These are phyloP conservation scores for Himalopsyche tibetana DNA, from an alignment of 2,888 invertebrate genomes.

Conservation along the genomic window DNA sequence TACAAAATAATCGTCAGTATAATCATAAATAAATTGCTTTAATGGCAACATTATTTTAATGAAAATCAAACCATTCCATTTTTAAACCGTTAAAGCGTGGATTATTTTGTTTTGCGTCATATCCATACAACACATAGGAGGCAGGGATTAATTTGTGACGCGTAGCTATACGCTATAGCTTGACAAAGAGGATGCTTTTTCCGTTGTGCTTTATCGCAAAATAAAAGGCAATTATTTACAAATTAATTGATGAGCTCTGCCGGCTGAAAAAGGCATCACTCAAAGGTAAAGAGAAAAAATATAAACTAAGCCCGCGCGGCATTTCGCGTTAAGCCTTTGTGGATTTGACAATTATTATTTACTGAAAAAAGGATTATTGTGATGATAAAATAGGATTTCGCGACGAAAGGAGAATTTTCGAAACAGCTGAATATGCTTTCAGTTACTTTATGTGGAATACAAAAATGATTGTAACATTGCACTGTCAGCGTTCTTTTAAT, in stretches of 20 bases:
- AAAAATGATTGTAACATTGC: too few species aligned
- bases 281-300: constrained; percentile 10
- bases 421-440: too few species aligned
- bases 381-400: background rate
- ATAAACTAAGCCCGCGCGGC: background rate
- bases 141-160: constrained; percentile 10
- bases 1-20: too few species aligned
- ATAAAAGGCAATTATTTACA: constrained; percentile 31
- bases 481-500: too few species aligned
- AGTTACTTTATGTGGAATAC: too few species aligned
- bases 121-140: background rate
- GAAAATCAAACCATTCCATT: background rate
- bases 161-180: background rate
- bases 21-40: too few species aligned
- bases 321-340: constrained; percentile 23
- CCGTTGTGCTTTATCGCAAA: background rate
- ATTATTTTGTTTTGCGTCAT: background rate
- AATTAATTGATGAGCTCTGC: constrained; percentile 31
- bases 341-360: constrained; percentile 20
- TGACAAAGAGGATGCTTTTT: constrained; percentile 14
- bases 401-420: background rate
- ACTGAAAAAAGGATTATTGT: background rate
- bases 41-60: too few species aligned
- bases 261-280: constrained; percentile 26
- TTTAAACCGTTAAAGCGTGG: background rate